Evolutionary conservation across 2,113 vertebrate species (phyloP), one percentile per base, ranked within the genome.

Genomic region (Podiceps cristatus): DNA sequence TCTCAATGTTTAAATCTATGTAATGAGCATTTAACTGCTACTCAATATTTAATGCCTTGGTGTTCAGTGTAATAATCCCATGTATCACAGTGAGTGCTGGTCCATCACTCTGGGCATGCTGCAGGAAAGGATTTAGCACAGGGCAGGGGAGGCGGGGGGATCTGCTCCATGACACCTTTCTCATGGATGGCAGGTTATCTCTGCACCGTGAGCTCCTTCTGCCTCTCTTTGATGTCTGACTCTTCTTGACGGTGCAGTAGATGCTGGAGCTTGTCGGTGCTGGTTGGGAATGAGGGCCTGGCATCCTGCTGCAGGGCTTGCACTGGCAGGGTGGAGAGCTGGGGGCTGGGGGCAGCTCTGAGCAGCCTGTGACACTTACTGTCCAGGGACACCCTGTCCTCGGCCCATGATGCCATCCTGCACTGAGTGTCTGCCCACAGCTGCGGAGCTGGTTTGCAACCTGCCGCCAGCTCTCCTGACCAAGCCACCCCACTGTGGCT

Each of bases 361-460:
- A 56, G 49, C 40, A 55, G 33, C 18, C 83, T 33, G 33, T 2
- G 4, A 11, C 13, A 5, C 56, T 24, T 3, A 0, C 82, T 50
- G 50, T 2, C 1, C 20, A 19, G 25, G 31, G 64, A 37, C 33
- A 69, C 7, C 25, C 25, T 18, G 47, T n/a, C n/a, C 75, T 62
- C 1, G 1, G 40, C 16, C n/a, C 28, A 33, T 0, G 2, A 9
- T 18, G 6, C 40, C 3, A 1, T n/a, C 49, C 42, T 1, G 4
- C 56, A 19, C 33, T 4, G 28, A 71, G 75, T 3, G 2, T 28
- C 58, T 40, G 33, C 56, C 49, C 28, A 7, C 24, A 45, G 40
- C 52, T 42, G 28, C 68, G 53, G 81, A 62, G 47, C 31, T 53
- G 25, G 28, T 63, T 33, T 79, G 66, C 28, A 50, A 10, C 53